These are phyloP conservation scores for Sebastes schlegelii DNA, from an alignment of 2,113 vertebrate species.

Conservation along the genomic window DNA sequence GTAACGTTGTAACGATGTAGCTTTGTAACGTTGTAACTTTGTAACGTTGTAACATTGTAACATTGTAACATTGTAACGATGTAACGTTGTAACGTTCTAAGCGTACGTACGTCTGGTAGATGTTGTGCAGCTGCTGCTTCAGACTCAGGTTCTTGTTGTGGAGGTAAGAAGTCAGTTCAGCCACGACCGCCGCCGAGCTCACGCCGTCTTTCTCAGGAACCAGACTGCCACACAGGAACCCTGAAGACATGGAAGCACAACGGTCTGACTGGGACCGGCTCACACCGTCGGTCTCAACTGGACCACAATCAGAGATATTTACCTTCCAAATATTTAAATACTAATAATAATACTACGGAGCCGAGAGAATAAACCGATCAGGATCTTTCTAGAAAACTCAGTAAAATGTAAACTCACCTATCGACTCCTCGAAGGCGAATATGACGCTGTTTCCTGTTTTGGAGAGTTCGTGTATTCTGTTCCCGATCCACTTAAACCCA, in stretches of 20 bases:
- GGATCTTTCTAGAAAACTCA: too few species aligned
- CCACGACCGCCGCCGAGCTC: slow-evolving; percentile 91
- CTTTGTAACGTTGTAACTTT: too few species aligned
- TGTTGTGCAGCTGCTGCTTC: slow-evolving; percentile 85
- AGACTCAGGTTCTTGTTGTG: slow-evolving; percentile 84
- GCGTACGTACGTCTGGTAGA: slow-evolving; percentile 85
- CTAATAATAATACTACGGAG: too few species aligned
- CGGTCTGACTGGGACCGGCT: not conserved
- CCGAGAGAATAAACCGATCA: too few species aligned
- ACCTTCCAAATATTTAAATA: not conserved
- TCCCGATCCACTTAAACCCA: slow-evolving; percentile 98
- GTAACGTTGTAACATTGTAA: too few species aligned
- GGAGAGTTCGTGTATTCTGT: slow-evolving; percentile 89
- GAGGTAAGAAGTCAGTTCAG: slow-evolving; percentile 93
- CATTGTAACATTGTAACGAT: too few species aligned
- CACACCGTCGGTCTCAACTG: too few species aligned
- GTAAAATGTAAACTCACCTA: slow-evolving; percentile 81
- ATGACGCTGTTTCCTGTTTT: slow-evolving; percentile 89
- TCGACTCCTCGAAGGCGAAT: slow-evolving; percentile 97
- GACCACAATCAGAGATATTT: too few species aligned
- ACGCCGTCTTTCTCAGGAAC: slow-evolving; percentile 96
- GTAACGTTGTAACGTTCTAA: too few species aligned
- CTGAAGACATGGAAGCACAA: slow-evolving; percentile 67
- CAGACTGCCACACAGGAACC: slow-evolving; percentile 92
- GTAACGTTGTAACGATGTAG: too few species aligned